Conservation (phyloP, 2,113 vertebrate species). For the Atrichornis clamosus region DNA sequence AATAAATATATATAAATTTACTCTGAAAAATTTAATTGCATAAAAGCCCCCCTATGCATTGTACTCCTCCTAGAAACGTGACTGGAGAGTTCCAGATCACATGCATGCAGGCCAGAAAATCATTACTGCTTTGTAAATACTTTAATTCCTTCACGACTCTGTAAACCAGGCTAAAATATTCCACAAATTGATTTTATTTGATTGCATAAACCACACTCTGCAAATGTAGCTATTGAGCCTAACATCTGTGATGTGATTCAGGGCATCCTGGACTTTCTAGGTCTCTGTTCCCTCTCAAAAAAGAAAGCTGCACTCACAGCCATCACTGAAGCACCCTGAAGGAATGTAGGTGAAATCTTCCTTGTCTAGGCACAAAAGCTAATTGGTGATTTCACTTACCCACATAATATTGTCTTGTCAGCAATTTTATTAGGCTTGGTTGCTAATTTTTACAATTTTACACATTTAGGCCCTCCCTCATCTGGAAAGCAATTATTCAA, state of each 20-base stretch:
- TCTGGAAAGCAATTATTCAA: background rate
- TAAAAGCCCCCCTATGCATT: fast-evolving
- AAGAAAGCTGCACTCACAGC: background rate
- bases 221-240: background rate
- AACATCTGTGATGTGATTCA: background rate
- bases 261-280: background rate
- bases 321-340: background rate
- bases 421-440: background rate
- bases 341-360: background rate
- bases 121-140: background rate
- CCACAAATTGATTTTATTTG: background rate
- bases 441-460: background rate
- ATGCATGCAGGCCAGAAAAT: background rate
- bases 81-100: background rate
- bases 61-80: background rate
- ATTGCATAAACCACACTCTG: background rate
- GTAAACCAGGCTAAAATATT: background rate
- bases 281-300: background rate
- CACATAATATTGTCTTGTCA: background rate
- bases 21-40: background rate
- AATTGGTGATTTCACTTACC: background rate
- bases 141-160: background rate
- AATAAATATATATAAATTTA: background rate
- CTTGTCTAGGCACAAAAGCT: background rate
- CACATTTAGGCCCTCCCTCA: background rate